A percentile compares a stretch with the other conserved stretches of the same genome.
Conservation (phyloP, 2,113 vertebrate species). For the Nibea coibor region DNA sequence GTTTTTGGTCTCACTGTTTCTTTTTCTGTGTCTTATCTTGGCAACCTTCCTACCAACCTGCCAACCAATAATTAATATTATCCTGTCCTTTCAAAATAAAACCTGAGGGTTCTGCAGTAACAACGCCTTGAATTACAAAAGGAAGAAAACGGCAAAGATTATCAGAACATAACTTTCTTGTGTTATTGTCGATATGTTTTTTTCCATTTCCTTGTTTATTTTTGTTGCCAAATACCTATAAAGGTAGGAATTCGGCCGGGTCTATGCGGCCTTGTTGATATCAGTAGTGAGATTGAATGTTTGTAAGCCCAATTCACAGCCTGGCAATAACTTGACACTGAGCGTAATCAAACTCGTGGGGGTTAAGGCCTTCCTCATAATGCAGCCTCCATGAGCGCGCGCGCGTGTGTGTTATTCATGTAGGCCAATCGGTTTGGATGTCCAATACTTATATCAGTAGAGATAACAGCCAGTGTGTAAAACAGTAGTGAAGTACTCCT, state of each 20-base stretch:
- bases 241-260: not conserved
- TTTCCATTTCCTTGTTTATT: slow-evolving; percentile 2
- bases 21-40: not conserved
- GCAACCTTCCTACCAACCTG: not conserved
- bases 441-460: not conserved
- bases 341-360: not conserved
- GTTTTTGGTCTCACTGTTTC: not conserved
- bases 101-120: not conserved
- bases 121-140: not conserved
- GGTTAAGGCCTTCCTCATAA: slow-evolving; percentile 50
- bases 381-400: not conserved
- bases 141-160: not conserved
- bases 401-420: not conserved
- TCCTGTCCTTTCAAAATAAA: slow-evolving; percentile 12
- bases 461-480: not conserved
- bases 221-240: slow-evolving; percentile 24
- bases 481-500: too few relatives aligned
- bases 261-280: slow-evolving; percentile 20
- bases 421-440: not conserved
- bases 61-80: not conserved
- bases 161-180: not conserved
- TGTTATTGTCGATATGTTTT: not conserved
- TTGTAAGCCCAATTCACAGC: slow-evolving; percentile 38
- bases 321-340: slow-evolving; percentile 53
- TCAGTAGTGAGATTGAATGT: slow-evolving; percentile 28